phyloP scores from a whole-genome alignment of 2,797 vertebrate species.

The Arnoldichthys spilopterus region DNA sequence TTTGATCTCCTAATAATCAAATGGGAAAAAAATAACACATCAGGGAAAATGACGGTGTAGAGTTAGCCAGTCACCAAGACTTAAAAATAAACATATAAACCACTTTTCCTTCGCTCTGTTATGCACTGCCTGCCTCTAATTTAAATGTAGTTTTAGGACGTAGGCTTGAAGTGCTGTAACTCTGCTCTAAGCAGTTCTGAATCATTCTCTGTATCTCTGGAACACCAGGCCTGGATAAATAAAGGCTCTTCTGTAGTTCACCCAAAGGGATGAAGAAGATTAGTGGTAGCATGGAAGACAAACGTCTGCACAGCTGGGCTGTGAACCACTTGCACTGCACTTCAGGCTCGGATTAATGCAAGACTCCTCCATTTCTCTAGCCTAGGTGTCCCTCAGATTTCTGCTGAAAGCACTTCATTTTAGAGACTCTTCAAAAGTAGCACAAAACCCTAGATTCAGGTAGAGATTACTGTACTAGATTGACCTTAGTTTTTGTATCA shows the following conservation, averaged over 20 bases:
- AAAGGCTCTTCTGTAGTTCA: constrained; percentile 49
- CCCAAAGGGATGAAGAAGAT: constrained; percentile 52
- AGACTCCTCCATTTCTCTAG: constrained; percentile 67
- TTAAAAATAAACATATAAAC: constrained; percentile 74
- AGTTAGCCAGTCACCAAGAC: constrained; percentile 71
- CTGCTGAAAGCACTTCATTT: constrained; percentile 80
- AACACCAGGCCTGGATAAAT: constrained; percentile 68
- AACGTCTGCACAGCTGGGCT: constrained; percentile 55
- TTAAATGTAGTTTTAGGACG: constrained; percentile 81
- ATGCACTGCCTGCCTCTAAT: constrained; percentile 91
- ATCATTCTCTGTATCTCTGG: constrained; percentile 73
- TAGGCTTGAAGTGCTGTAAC: constrained; percentile 81
- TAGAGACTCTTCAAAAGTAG: constrained; percentile 85
- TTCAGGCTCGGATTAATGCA: constrained; percentile 47
- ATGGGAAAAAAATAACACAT: constrained; percentile 83
- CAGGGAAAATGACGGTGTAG: constrained; percentile 91
- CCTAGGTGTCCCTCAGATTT: constrained; percentile 72
- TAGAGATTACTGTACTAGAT: constrained; percentile 84
- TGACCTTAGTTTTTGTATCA: constrained; percentile 86
- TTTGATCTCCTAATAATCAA: constrained; percentile 88
- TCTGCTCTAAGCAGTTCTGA: constrained; percentile 80
- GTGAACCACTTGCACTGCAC: constrained; percentile 58
- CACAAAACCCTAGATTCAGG: constrained; percentile 90
- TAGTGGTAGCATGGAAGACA: constrained; percentile 43
- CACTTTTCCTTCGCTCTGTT: constrained; percentile 82